Evolutionary conservation across 2,113 vertebrate genomes (phyloP), one percentile per base, ranked within the genome.

Genomic region (Hypocryptadius cinnamomeus): DNA sequence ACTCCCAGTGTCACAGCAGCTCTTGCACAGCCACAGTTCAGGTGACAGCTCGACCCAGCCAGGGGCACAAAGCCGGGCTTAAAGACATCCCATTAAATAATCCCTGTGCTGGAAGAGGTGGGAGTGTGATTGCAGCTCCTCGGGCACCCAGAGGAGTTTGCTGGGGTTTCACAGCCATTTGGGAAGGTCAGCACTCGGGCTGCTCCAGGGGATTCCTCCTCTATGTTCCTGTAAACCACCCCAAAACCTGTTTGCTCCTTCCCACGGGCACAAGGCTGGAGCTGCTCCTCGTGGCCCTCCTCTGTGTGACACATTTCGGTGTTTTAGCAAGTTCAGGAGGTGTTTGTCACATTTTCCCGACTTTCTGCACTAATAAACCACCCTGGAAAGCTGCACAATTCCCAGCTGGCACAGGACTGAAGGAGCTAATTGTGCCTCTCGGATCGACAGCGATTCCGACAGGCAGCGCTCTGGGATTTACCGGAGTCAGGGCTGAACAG

Each of bases 101-200:
- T 9, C 54, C 44, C 56, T 7, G 25, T 37, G 59, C 56, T 48
- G 10, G 3, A 28, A 5, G 22, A n/a, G 77, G 51, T 23, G 4
- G 42, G 15, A 57, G 39, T 0, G 1, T 0, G 3, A 56, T 20
- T 12, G 0, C 56, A 5, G 70, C 56, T 74, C 31, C 3, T 8
- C 51, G 3, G 40, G 27, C 50, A 51, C 10, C 50, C 50, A 51
- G 27, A 51, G 50, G 27, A 17, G 15, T 28, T 51, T 51, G 50
- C 50, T 51, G 37, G 2, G 25, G 35, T 20, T 30, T 45, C 31
- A 5, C 18, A 30, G 66, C 71, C 17, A 22, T 12, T 0, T 6
- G 42, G 39, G 77, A 24, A 47, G 45, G 17, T 31, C 56, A 23
- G 61, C 5, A 3, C 42, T 21, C 17, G 4, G 53, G 53, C 33